phyloP scores from a whole-genome alignment of 2,113 vertebrate species.

The Serilophus lunatus region DNA sequence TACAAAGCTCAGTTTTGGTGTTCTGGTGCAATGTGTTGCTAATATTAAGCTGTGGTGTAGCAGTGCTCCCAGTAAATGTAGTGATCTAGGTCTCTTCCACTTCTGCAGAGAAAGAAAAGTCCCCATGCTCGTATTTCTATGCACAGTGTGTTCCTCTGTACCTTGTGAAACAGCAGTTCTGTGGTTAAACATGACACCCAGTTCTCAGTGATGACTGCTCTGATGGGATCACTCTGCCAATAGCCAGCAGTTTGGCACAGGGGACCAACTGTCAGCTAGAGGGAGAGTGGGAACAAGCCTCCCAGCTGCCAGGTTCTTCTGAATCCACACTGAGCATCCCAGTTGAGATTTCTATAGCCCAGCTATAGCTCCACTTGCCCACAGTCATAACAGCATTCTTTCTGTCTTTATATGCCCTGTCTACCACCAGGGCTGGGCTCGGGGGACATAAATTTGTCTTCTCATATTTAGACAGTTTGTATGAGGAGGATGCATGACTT shows the following conservation, averaged over 20 bases:
- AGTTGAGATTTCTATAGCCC: not conserved
- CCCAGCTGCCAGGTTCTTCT: not conserved
- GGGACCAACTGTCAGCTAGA: not conserved
- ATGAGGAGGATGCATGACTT: not conserved
- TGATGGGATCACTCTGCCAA: not conserved
- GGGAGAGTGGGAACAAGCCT: not conserved
- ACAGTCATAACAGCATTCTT: not conserved
- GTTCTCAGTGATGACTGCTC: not conserved
- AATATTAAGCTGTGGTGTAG: not conserved
- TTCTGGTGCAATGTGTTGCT: not conserved
- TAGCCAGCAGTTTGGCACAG: not conserved
- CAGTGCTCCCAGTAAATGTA: not conserved
- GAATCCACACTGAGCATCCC: not conserved
- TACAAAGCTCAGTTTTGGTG: not conserved
- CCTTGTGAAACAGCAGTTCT: not conserved
- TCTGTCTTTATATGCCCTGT: not conserved
- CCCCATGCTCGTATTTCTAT: fast-evolving
- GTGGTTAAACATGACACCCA: not conserved
- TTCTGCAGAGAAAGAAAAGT: not conserved
- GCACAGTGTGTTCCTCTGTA: not conserved
- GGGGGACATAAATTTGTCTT: not conserved
- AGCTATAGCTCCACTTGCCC: not conserved
- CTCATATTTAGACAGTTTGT: not conserved
- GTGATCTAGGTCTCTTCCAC: not conserved
- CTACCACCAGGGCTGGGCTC: not conserved